Base-by-base conservation (phyloP, 2,888 invertebrate species). In the Dicyrtoma fusca region DNA sequence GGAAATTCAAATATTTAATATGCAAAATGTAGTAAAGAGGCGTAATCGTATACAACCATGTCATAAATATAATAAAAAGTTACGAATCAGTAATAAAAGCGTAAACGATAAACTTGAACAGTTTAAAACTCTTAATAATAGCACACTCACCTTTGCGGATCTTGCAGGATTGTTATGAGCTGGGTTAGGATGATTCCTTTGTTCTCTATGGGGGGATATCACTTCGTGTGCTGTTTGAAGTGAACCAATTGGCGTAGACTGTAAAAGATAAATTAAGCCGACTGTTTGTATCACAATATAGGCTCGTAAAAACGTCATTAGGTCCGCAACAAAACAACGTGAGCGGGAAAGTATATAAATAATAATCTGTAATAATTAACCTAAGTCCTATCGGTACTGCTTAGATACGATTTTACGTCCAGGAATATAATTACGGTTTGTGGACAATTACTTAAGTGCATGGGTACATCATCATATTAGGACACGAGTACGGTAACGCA, bases 161-260 rank as follows among this genome's bases (percentile, higher is more conserved):
- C 65, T 64, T 69, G 77, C 73, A 53, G 79, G 77, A 71, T 79
- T 79, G 75, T 78, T 79, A 75, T 78, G 78, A 76, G 77, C 69
- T 69, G 63, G 63, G 74, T 80, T 77, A 63, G 77, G 77, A 71
- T 76, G 77, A 74, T 80, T 78, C 75, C 79, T 78, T 77, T 76
- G 88, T 84, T 94, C 94, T 83, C 94, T 89, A 85, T 92, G 93
- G 80, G 94, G 94, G 81, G 95, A 94, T 80, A 95, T 90, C 81
- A 92, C 90, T 86, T 95, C 95, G 84, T 94, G 94, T 81, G 91
- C 92, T 81, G 94, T 94, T 86, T 93, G 94, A 83, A 94, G 87
- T 65, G 95, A 94, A 83, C 94, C 94, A 83, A 95, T 93, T 75
- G 95, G 94, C 78, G 95, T 95, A 80, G 94, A 94, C 95, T 95